Evolutionary conservation across 2,113 vertebrate genomes (phyloP).

Genomic region (Copsychus sechellarum): DNA sequence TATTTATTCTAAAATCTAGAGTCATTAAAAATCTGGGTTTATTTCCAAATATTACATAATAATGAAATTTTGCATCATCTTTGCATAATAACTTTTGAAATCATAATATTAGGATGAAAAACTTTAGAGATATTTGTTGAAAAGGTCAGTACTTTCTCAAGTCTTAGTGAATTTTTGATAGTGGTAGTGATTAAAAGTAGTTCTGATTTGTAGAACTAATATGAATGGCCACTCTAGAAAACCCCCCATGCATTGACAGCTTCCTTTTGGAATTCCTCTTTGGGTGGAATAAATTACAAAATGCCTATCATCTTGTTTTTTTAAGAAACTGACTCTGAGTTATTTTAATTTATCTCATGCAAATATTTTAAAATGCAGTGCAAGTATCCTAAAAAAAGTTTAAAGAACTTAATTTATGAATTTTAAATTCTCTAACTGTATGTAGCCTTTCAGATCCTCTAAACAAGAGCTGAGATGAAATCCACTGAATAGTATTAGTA

Average conservation of each 20-base stretch:
- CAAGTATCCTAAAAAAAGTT: not conserved
- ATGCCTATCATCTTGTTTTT: not conserved
- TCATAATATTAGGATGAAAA: not conserved
- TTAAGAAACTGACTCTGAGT: not conserved
- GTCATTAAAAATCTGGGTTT: rapidly evolving
- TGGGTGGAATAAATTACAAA: not conserved
- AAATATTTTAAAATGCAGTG: not conserved
- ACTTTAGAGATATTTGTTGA: not conserved
- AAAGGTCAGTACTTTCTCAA: not conserved
- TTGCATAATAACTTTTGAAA: not conserved
- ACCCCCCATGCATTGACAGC: not conserved
- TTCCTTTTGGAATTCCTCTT: not conserved
- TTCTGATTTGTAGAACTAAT: not conserved
- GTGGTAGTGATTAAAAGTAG: not conserved
- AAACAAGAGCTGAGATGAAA: not conserved
- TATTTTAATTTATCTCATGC: not conserved
- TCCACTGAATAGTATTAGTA: not conserved
- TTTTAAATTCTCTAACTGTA: not conserved
- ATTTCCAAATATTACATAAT: not conserved
- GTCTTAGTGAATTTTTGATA: not conserved
- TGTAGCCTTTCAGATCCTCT: not conserved
- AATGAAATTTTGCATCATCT: not conserved
- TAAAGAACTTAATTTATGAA: not conserved
- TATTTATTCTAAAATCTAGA: not conserved
- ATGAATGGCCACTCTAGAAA: not conserved